phyloP scores from a whole-genome alignment of 2,888 invertebrate species.

The Branchinecta sandiegonensis region DNA sequence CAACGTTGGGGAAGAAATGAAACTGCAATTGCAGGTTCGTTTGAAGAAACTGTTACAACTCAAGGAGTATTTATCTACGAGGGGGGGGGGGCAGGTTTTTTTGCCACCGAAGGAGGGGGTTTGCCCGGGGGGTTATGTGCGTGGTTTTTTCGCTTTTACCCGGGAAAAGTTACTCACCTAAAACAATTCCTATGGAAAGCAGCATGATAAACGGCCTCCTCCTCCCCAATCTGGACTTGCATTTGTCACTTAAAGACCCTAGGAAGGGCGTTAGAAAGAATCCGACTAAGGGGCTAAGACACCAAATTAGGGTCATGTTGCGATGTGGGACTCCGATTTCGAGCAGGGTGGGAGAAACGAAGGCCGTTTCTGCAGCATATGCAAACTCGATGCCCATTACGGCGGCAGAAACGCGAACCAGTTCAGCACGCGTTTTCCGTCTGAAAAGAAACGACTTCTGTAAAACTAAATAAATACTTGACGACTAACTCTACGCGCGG shows the following conservation, averaged over 20 bases:
- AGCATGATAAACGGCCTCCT: constrained; percentile 80
- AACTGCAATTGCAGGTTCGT: no score
- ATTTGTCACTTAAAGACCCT: constrained; percentile 82
- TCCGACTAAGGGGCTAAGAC: constrained; percentile 79
- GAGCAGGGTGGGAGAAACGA: constrained; percentile 82
- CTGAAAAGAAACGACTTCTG: constrained; percentile 36
- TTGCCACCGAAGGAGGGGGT: no score
- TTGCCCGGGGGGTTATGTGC: no score
- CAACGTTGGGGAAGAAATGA: no score
- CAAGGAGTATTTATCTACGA: no score
- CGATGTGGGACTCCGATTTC: constrained; percentile 83
- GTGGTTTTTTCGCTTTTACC: no score
- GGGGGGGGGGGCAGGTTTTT: no score
- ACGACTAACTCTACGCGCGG: no score
- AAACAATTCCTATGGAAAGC: constrained; percentile 70
- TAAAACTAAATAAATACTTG: no score
- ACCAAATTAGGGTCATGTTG: constrained; percentile 92
- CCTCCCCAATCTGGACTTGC: constrained; percentile 61
- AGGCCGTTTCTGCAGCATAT: constrained; percentile 92
- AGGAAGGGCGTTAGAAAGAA: constrained; percentile 85
- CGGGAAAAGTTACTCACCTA: constrained; percentile 45
- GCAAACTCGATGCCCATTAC: constrained; percentile 97
- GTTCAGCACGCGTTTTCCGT: constrained; percentile 58
- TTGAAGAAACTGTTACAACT: no score
- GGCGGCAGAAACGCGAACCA: constrained; percentile 76